A percentile compares a stretch with the other conserved stretches of the same genome.
Evolutionary conservation across 2,888 invertebrate species (phyloP).

Genomic region (Aphodius granarius): DNA sequence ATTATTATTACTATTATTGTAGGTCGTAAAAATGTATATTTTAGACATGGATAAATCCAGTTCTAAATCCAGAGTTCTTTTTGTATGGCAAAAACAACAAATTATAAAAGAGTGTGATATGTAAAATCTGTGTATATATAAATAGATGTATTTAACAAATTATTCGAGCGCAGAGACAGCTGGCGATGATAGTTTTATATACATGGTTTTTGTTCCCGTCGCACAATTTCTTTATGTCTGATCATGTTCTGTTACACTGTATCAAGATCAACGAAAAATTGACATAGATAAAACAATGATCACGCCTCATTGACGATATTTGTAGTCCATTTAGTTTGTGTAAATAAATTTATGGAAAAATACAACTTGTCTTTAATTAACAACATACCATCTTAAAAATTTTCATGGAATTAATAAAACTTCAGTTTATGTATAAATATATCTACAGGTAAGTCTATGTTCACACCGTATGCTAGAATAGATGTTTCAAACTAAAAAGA

Average conservation of each 20-base stretch:
- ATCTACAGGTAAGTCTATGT: too few species aligned
- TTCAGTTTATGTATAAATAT: too few species aligned
- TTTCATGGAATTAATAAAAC: too few species aligned
- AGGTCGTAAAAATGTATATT: background rate
- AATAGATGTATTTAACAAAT: slow-evolving; percentile 20
- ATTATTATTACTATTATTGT: background rate
- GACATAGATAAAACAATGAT: slow-evolving; percentile 2
- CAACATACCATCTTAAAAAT: background rate
- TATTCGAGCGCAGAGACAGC: background rate
- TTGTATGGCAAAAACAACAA: slow-evolving; percentile 8
- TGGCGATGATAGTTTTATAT: background rate
- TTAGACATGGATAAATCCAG: background rate
- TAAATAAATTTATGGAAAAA: slow-evolving; percentile 28
- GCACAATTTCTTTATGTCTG: slow-evolving; percentile 6
- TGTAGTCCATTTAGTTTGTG: slow-evolving; percentile 29
- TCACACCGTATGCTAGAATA: too few species aligned
- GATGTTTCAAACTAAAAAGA: too few species aligned
- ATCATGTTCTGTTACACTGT: background rate
- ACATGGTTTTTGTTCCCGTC: background rate
- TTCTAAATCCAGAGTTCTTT: background rate
- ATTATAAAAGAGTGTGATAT: slow-evolving; percentile 26
- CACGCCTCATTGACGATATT: slow-evolving; percentile 24
- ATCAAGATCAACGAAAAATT: slow-evolving; percentile 1
- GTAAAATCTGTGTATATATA: slow-evolving; percentile 26
- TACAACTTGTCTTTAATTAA: background rate